These are phyloP conservation scores for Cherax destructor DNA, from an alignment of 1,140 invertebrate species.

Conservation along the genomic window DNA sequence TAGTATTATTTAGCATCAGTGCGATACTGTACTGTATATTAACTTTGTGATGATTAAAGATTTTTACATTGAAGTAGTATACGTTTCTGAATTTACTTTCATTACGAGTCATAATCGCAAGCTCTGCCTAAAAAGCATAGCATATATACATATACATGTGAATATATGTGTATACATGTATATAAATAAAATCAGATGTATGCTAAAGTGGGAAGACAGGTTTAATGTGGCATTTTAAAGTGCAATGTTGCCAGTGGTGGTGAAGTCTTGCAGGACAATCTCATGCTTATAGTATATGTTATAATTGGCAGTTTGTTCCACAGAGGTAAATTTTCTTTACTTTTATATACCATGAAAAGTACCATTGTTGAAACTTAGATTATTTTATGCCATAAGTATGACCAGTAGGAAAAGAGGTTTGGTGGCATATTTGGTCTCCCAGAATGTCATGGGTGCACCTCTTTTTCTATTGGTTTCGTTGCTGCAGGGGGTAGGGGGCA, in stretches of 20 bases:
- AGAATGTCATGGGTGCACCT: conserved; percentile 37
- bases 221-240: conserved; percentile 52
- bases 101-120: no score
- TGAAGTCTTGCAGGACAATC: conserved; percentile 50
- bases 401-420: conserved; percentile 24
- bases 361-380: conserved; percentile 6
- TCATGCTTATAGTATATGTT: conserved; percentile 12
- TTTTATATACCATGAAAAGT: conserved; percentile 50
- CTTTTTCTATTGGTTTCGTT: conserved; percentile 48
- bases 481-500: conserved; percentile 57
- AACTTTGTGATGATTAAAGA: no score
- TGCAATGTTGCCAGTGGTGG: conserved; percentile 62
- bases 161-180: no score
- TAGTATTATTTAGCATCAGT: no score
- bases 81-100: no score
- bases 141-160: no score
- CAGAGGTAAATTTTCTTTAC: conserved; percentile 9
- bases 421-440: conserved; percentile 49
- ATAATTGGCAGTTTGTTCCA: conserved; percentile 8
- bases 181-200: no score
- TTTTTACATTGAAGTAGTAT: no score
- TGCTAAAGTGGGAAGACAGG: conserved; percentile 21
- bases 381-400: conserved; percentile 48
- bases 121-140: no score
- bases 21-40: no score